Evolutionary conservation across 2,113 vertebrate species (phyloP).

Genomic region (Carlito syrichta): DNA sequence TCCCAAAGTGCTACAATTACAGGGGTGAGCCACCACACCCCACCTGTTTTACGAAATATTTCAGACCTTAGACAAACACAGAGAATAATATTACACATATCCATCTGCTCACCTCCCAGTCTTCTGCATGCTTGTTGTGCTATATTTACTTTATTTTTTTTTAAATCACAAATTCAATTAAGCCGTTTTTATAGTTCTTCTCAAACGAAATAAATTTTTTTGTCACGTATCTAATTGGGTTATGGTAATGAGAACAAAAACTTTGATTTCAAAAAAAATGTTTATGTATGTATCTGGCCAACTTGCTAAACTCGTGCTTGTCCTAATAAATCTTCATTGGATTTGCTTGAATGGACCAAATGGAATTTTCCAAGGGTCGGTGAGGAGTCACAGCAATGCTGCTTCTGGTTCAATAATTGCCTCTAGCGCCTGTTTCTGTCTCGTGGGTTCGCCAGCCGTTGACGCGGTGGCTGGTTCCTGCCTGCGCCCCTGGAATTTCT

Average conservation of each 20-base stretch:
- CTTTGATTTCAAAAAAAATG: neutral
- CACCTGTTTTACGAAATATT: neutral
- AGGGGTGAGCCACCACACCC: no score
- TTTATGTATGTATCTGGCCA: neutral
- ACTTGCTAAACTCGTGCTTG: neutral
- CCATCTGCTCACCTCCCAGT: fast-evolving
- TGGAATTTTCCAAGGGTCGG: neutral
- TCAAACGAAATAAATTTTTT: fast-evolving
- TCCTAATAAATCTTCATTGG: neutral
- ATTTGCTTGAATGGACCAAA: neutral
- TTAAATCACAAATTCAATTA: neutral
- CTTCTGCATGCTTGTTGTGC: fast-evolving
- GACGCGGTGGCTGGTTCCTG: no score
- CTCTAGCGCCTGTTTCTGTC: fast-evolving
- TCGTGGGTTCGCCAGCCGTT: fast-evolving
- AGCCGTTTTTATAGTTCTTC: neutral
- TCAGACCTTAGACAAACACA: fast-evolving
- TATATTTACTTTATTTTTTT: neutral
- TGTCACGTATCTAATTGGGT: neutral
- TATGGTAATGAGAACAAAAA: neutral
- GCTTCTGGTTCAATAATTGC: neutral
- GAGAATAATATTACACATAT: fast-evolving
- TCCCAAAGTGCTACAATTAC: no score
- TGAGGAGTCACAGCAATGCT: fast-evolving
- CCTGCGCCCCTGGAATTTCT: fast-evolving